A percentile compares a stretch with the other conserved stretches of the same genome.
These are phyloP conservation scores for Cynopterus brachyotis DNA, from an alignment of 2,113 vertebrate genomes.

Conservation along the genomic window DNA sequence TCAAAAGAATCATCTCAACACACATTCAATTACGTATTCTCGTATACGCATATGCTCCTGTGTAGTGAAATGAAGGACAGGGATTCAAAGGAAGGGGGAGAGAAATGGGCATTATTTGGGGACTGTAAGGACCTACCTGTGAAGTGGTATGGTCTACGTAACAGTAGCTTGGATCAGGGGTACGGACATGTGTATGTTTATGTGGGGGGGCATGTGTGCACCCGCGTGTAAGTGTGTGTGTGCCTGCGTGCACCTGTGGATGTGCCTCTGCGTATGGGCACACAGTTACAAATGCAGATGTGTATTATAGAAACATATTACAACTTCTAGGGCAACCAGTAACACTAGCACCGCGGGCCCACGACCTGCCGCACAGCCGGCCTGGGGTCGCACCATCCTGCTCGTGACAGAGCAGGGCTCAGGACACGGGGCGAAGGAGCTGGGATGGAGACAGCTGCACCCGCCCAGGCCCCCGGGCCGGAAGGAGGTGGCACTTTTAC, in stretches of 20 bases:
- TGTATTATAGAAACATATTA: too few species aligned
- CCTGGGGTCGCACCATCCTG: background rate
- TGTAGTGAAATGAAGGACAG: background rate
- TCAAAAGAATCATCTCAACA: background rate
- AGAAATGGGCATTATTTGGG: background rate
- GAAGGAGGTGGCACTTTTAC: background rate
- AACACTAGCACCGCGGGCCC: background rate
- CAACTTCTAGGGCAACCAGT: background rate
- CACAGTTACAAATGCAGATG: too few species aligned
- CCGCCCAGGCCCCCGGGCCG: rapidly evolving
- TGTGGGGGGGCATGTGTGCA: too few species aligned
- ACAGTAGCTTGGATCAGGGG: background rate
- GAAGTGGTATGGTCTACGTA: background rate
- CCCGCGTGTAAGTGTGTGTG: too few species aligned
- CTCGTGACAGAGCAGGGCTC: background rate
- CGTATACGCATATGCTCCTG: rapidly evolving
- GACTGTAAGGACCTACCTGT: rapidly evolving
- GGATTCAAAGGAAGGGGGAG: background rate
- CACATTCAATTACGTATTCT: background rate
- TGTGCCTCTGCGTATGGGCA: too few species aligned
- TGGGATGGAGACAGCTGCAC: background rate
- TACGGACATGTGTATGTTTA: background rate
- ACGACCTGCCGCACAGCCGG: rapidly evolving
- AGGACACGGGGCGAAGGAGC: rapidly evolving
- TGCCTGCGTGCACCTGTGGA: too few species aligned